Base-by-base conservation (phyloP, 2,113 vertebrate genomes). In the Centropus unirufus region DNA sequence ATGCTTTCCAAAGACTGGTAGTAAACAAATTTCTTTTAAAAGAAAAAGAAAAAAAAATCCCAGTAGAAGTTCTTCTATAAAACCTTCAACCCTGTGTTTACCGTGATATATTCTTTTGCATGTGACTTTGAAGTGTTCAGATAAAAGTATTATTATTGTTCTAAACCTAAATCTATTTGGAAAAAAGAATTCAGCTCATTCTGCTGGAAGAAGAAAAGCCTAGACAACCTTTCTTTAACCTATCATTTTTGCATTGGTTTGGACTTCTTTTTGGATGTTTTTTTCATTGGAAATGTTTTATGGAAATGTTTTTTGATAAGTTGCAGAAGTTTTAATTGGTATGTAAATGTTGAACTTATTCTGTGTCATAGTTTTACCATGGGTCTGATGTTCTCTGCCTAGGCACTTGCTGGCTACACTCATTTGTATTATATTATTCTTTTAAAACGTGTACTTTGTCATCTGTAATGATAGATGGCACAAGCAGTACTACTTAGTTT, bases 131-230 rank as follows among this genome's bases (percentile, higher is more conserved):
- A 97, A 97, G 95, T 95, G 75, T 91, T 94, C 84, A 90, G 95
- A 97, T 97, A 90, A 96, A 97, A 96, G 95, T 97, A 70, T 66
- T 96, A 47, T 76, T 97, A 84, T 92, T 97, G 96, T 97, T 97
- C 87, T 94, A 95, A 96, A 94, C 82, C 69, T 61, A 91, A 89
- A 83, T 94, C 54, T 90, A n/a, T 86, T 91, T 77, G 47, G 74
- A 49, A 84, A 92, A 88, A 85, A 54, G 26, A 87, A 75, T 68
- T 89, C 12, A 6, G 17, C 91, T 96, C 11, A 4, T 96, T 96
- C 77, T n/a, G 19, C 52, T 86, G 22, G 69, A 95, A 83, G 54
- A 91, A 79, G 49, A 90, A 94, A 91, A 77, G 77, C 92, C 47
- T 55, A 80, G 67, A 6, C 55, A 59, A 51, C 27, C 57, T 85